These are phyloP conservation scores for Allacma fusca DNA, from an alignment of 2,888 invertebrate genomes.

Conservation along the genomic window DNA sequence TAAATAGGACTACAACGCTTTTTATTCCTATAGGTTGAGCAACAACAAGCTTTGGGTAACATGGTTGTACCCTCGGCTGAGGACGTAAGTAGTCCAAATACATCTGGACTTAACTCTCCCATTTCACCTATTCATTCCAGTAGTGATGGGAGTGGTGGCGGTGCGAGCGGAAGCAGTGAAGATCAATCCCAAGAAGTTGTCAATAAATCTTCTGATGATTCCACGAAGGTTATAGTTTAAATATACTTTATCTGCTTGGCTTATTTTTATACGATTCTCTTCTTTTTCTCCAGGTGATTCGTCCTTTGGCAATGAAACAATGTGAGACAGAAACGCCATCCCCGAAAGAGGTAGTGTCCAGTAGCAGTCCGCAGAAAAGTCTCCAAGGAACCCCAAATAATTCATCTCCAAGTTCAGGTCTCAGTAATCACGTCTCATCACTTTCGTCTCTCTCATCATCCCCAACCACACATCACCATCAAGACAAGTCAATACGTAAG, in stretches of 20 bases:
- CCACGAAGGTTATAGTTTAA: conserved; percentile 59
- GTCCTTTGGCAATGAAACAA: conserved; percentile 80
- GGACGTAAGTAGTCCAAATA: conserved; percentile 82
- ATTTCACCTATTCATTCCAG: conserved; percentile 74
- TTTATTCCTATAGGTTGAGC: conserved; percentile 25
- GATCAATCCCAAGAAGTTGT: conserved; percentile 42
- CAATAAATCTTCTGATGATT: conserved; percentile 61
- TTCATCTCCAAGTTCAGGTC: conserved; percentile 65
- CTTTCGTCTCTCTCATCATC: conserved; percentile 61
- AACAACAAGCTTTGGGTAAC: conserved; percentile 57
- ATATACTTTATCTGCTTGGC: neutral
- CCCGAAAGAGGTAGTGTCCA: conserved; percentile 55
- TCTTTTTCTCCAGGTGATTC: conserved; percentile 74
- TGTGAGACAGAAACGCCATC: conserved; percentile 57
- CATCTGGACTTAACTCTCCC: conserved; percentile 80
- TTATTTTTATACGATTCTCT: neutral
- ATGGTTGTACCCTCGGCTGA: conserved; percentile 64
- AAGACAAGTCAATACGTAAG: conserved; percentile 48
- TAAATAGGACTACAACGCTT: too few species aligned
- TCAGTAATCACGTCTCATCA: conserved; percentile 64
- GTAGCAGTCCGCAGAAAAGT: conserved; percentile 57
- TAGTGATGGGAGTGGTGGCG: conserved; percentile 36
- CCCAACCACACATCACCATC: conserved; percentile 60
- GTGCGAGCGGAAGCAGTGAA: conserved; percentile 72
- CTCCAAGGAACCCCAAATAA: conserved; percentile 65